These are phyloP conservation scores for Pristis pectinata DNA, from an alignment of 2,797 vertebrate genomes.

Conservation along the genomic window DNA sequence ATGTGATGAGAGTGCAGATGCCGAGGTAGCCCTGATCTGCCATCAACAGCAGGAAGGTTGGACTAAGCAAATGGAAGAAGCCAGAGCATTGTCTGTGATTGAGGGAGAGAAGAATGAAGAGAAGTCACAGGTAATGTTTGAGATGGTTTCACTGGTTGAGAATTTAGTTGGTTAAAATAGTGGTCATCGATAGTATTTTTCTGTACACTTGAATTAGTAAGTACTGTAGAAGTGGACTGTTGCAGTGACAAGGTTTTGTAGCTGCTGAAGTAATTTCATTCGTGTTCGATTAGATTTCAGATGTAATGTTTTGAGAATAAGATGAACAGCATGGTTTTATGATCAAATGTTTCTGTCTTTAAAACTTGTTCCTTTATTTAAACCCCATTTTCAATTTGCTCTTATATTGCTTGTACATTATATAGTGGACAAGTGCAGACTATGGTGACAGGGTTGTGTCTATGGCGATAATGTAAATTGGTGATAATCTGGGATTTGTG, in stretches of 20 bases:
- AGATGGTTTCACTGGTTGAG: neutral
- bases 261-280: neutral
- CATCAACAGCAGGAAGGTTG: constrained; percentile 8
- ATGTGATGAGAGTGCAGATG: constrained; percentile 37
- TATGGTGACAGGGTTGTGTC: neutral
- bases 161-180: neutral
- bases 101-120: constrained; percentile 29
- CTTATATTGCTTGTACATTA: neutral
- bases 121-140: neutral
- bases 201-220: neutral
- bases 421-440: neutral
- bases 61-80: neutral
- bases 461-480: neutral
- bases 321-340: neutral
- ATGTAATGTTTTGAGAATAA: neutral
- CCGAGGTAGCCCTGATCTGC: constrained; percentile 27
- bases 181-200: neutral
- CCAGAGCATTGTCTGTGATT: neutral
- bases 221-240: neutral
- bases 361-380: neutral
- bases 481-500: neutral
- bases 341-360: neutral
- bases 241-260: neutral
- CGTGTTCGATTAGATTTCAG: neutral
- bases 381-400: neutral